phyloP scores from a whole-genome alignment of 2,888 invertebrate species.

The Nephrotoma appendiculata region DNA sequence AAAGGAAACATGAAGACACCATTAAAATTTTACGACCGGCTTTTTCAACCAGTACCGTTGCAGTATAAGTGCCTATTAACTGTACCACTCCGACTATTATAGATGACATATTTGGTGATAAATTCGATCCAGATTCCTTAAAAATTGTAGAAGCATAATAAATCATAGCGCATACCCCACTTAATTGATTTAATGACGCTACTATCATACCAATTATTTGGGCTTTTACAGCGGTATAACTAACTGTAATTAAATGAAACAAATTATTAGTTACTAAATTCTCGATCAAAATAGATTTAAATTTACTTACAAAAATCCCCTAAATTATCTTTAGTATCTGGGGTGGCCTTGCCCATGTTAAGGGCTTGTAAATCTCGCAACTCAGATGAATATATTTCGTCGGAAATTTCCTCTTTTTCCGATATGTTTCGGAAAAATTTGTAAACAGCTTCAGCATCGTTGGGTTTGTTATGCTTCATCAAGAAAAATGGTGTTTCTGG shows the following conservation, averaged over 20 bases:
- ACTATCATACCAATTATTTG: conserved; percentile 23
- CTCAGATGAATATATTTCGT: neutral
- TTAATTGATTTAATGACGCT: conserved; percentile 24
- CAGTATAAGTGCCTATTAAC: conserved; percentile 24
- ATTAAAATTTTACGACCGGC: conserved; percentile 23
- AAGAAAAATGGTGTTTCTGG: neutral
- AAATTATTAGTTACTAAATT: too few species aligned
- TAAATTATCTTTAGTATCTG: neutral
- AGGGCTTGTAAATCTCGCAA: neutral
- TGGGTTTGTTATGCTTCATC: neutral
- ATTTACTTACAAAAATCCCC: neutral
- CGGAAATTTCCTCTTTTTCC: neutral
- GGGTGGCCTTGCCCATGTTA: neutral
- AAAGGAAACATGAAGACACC: conserved; percentile 7
- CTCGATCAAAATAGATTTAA: neutral
- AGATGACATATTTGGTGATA: conserved; percentile 24
- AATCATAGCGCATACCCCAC: conserved; percentile 28
- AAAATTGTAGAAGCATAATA: conserved; percentile 29
- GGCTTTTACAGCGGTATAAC: conserved; percentile 12
- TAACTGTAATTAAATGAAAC: neutral
- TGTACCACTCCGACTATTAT: conserved; percentile 28
- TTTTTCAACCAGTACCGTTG: conserved; percentile 26
- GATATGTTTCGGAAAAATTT: neutral
- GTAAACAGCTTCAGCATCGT: neutral
- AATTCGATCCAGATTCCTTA: conserved; percentile 23